A percentile compares a stretch with the other conserved stretches of the same genome.
These are phyloP conservation scores for Armadillidium nasatum DNA, from an alignment of 1,140 invertebrate genomes.

Conservation along the genomic window DNA sequence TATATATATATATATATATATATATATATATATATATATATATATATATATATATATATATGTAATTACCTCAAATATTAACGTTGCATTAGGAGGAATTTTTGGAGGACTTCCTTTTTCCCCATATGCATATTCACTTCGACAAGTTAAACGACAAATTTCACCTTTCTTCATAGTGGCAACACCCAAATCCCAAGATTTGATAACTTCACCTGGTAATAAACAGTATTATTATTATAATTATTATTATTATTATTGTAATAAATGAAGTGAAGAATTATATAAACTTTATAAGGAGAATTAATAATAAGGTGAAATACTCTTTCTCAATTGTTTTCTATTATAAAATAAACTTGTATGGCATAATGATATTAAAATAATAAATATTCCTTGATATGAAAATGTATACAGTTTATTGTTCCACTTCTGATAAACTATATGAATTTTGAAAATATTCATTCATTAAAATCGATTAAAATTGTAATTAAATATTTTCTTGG, in stretches of 20 bases:
- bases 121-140: constrained; percentile 89
- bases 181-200: constrained; percentile 92
- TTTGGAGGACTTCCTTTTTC: constrained; percentile 72
- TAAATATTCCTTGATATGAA: not conserved
- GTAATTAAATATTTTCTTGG: too few species aligned
- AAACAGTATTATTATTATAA: constrained; percentile 29
- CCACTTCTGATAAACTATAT: too few species aligned
- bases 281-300: not conserved
- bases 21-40: not conserved
- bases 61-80: constrained; percentile 84
- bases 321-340: not conserved
- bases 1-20: not conserved
- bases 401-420: too few species aligned
- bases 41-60: too few species aligned
- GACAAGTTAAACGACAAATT: constrained; percentile 74
- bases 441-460: too few species aligned
- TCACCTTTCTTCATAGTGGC: constrained; percentile 92
- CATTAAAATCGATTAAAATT: too few species aligned
- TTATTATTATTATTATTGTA: not conserved
- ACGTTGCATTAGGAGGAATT: constrained; percentile 83
- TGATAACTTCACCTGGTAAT: constrained; percentile 72
- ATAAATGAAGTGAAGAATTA: not conserved
- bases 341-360: not conserved
- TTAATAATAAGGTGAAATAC: not conserved
- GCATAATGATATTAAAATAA: not conserved